Evolutionary conservation across 2,797 vertebrate genomes (phyloP), one percentile per base, ranked within the genome.

Genomic region (Danio kyathit): DNA sequence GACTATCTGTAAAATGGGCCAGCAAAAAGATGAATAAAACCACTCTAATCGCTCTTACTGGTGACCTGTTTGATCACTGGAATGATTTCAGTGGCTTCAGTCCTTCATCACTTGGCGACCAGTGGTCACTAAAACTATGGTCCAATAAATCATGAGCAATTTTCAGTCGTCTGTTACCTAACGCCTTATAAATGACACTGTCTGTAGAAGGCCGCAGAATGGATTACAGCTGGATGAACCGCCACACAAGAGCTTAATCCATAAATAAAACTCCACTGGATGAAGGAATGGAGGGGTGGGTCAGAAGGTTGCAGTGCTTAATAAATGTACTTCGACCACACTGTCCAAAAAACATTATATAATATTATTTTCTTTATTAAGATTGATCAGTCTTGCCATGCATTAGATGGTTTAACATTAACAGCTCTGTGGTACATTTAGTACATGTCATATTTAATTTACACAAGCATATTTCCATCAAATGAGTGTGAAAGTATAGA

Each of bases 131-230:
- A 43, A 43, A 67, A 43, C 5, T 38, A 21, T 7, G 0, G 13
- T 46, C 56, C 44, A 49, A 83, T 86, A 69, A 81, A 84, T 84
- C 84, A 83, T 1, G 0, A 57, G 59, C 16, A 52, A 66, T 82
- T 89, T 85, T 84, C 86, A 84, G 73, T 75, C 76, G 48, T 44
- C 66, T 56, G 84, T 80, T 72, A 61, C 51, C 43, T 40, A 41
- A 82, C 19, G 57, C 77, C 81, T 85, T 87, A 76, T 79, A 86
- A 90, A 87, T 83, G 77, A 86, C 78, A 67, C 74, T 80, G 83
- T 86, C 54, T 73, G 64, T 51, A 11, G 74, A 84, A 54, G 48
- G 48, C 83, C 51, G 49, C 70, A 86, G 85, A 86, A 87, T 85
- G 76, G 84, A 88, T 88, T 87, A 87, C 70, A 84, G 85, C 72